Base-by-base conservation (phyloP, 2,888 invertebrate species). In the Morinoia aosen region DNA sequence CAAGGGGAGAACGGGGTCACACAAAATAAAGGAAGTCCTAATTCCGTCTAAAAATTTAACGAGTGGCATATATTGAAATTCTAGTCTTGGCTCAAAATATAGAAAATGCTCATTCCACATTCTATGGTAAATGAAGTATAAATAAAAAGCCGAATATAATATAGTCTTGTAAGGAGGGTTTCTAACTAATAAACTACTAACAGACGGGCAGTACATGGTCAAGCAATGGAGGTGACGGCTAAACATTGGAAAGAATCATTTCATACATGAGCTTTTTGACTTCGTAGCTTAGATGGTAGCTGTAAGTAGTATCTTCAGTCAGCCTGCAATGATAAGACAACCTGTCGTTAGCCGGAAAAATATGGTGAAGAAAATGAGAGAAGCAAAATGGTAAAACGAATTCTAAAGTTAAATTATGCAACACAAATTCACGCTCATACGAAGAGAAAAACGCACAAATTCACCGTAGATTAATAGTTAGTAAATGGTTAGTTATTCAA, bases 201-300 rank as follows among this genome's bases (percentile, higher is more conserved):
- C 76, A 76, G 33, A 76, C 76, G 76, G 39, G 90, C 90, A 90
- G n/a, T 90, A 90, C 90, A 90, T 39, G 33, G 48, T 39, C 90
- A 90, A 48, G 90, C 90, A 90, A 90, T 90, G 90, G n/a, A 93
- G 33, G 93, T 39, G 48, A 57, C 56, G 57, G 58, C n/a, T 93
- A 93, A 93, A 33, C n/a, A 48, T 56, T 93, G n/a, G 39, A 90
- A 90, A 90, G 90, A 93, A 33, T n/a, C 8, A 93, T 10, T 93
- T 93, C 98, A 98, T 99, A 99, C 99, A 99, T 99, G 98, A 99
- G 99, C 98, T 99, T 99, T 98, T 99, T 99, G 98, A 99, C 99
- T 99, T 99, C 99, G 98, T 99, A 99, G 98, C 99, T 99, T 98
- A 99, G 99, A 98, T 99, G 99, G 98, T 99, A 99, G 98, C 99